Base-by-base conservation (phyloP, 2,797 vertebrate genomes). In the Eptatretus atami region DNA sequence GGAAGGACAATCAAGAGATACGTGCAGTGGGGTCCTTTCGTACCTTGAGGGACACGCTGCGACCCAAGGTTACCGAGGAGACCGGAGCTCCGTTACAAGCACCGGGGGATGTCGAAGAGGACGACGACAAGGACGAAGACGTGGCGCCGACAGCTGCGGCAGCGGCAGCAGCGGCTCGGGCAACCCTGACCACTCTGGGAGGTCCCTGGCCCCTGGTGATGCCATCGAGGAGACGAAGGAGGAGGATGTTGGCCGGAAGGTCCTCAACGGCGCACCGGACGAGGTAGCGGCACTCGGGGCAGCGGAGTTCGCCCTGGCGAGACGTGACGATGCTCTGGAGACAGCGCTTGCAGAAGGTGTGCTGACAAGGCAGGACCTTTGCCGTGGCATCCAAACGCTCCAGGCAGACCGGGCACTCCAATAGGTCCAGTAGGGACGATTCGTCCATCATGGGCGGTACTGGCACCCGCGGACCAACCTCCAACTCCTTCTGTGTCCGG, bases 321-420 rank as follows among this genome's bases (percentile, higher is more conserved):
- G 90, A 98, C 64, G 81, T 84, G 14, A 98, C 75, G 14, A 98
- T 98, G 65, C 90, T 82, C 69, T 86, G 79, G 68, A 98, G 78
- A 69, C 92, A 98, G 10, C 90, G 78, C 13, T 93, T 84, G 72
- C 92, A 98, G 71, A 98, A 96, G 0, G 92, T 98, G 73, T 98
- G 92, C 66, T 98, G 92, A 75, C 92, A 98, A 53, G 90, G 87
- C 66, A 98, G 76, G 65, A 98, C 92, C 72, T 95, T 98, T 0
- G 92, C 90, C 1, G 87, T 78, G 66, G 86, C 84, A 53, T 98
- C 92, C 44, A 98, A 81, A 44, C 92, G 83, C 73, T 98, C 92
- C 64, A 98, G 76, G 70, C 92, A 98, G 69, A 98, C 92, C 0
- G 92, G 88, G 70, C 92, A 98, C 78, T 98, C 92, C 63, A 98